phyloP scores from a whole-genome alignment of 2,113 vertebrate species.

The Aix galericulata region DNA sequence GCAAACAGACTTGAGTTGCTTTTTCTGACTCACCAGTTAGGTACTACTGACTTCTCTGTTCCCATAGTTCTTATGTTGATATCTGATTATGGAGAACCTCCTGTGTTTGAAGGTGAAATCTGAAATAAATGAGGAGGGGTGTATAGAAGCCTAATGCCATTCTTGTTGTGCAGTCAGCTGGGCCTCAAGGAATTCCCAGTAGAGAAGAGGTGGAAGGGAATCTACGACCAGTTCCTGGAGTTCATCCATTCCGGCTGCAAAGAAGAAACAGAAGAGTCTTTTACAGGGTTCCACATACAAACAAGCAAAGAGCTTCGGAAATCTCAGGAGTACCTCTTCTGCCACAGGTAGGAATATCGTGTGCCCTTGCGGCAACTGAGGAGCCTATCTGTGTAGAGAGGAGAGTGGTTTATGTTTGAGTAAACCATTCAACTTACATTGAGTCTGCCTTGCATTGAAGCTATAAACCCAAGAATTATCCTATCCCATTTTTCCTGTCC shows the following conservation, averaged over 20 bases:
- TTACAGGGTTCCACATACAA: conserved; percentile 76
- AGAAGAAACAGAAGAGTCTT: conserved; percentile 69
- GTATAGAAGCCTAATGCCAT: rapidly evolving
- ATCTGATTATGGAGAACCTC: neutral
- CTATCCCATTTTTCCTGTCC: neutral
- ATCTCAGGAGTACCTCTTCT: conserved; percentile 73
- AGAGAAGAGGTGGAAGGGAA: conserved; percentile 77
- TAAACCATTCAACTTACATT: neutral
- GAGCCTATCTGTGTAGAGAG: neutral
- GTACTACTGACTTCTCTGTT: neutral
- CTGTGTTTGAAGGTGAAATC: neutral
- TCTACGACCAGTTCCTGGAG: conserved; percentile 74
- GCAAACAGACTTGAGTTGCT: neutral
- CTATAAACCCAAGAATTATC: neutral
- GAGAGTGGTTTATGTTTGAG: neutral
- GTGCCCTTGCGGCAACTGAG: rapidly evolving
- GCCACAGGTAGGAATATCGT: conserved; percentile 54
- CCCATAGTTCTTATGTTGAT: neutral
- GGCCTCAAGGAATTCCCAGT: conserved; percentile 67
- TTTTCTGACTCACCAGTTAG: neutral
- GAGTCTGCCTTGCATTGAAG: neutral
- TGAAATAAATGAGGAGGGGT: neutral
- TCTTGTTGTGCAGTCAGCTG: conserved; percentile 72
- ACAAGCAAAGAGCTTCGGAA: conserved; percentile 64
- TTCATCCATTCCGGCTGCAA: conserved; percentile 70